Base-by-base conservation (phyloP, 2,797 vertebrate species). In the Syngnathus rostellatus region DNA sequence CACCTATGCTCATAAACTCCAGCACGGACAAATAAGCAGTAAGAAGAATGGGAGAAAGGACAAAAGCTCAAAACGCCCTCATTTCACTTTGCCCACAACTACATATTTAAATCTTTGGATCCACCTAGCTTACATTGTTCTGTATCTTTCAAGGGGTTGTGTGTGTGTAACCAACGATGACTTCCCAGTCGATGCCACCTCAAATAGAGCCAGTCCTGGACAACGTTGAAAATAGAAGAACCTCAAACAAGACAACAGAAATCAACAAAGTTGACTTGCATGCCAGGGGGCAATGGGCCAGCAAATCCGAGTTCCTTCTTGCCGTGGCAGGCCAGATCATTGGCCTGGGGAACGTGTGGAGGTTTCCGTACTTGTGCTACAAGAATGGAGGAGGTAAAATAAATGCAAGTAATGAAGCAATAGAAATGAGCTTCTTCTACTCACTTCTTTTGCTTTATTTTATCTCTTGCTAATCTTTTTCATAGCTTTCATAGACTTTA, bases 301-400 rank as follows among this genome's bases (percentile, higher is more conserved):
- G 70, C 72, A 91, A 90, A 68, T 74, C 86, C 0, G 88, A 91
- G 80, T 91, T 89, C 71, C 85, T 91, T 21, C 71, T 90, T 75
- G 88, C 90, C 0, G 88, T 91, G 39, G 89, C 89, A 0, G 89
- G 89, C 8, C 89, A 90, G 79, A 90, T 91, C 75, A 89, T 91
- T 10, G 89, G 89, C 17, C 76, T 90, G 62, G 90, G 90, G 8
- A 91, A 91, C 9, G 88, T 90, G 12, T 91, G 89, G 89, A 83
- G 88, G 76, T 91, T 90, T 65, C 90, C 89, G 0, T 90, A 91
- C 67, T 85, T 91, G 62, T 91, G 89, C 86, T 91, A 90, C 85
- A 90, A 87, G 78, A 91, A 91, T 2, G 89, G 88, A 72, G 88
- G 89, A 86, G 89, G 90, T 91, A 76, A 45, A 25, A 50, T 19